Base-by-base conservation (phyloP, 2,113 vertebrate species). In the Microtus richardsoni region DNA sequence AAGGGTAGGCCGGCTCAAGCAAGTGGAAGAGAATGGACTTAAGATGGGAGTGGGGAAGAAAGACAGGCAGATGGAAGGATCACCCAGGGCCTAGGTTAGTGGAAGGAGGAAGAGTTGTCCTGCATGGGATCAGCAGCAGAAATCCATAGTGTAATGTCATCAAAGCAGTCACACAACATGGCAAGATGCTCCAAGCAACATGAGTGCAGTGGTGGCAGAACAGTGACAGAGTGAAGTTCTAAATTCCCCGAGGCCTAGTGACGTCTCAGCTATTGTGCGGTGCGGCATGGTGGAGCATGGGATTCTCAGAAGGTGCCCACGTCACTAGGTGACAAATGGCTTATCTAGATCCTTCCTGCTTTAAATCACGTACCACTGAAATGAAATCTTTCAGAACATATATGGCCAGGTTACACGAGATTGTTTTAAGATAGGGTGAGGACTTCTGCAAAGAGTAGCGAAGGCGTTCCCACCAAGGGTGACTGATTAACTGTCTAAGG, bases 221-320 rank as follows among this genome's bases (percentile, higher is more conserved):
- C 39, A 24, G 1, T 12, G 36, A 78, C 14, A 13, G 6, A 44
- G 19, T 17, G 14, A 19, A 41, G 26, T 75, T 68, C 22, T 41
- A 24, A n/a, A n/a, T 12, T 36, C 19, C 4, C 41, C 22, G 4
- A 4, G 3, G 7, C 52, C 33, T 30, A 10, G 41, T 7, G 26
- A 12, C 0, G 2, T 36, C 12, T 7, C 3, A 3, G 26, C 5
- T 12, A 62, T 7, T 2, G 5, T 3, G 4, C 1, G 7, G 44
- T 10, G 7, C 2, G 5, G 58, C 58, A 7, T 58, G 58, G 58
- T 58, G 58, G 58, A 58, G 19, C 82, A 26, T 0, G 17, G 39
- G 19, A 26, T 52, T 33, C 54, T 75, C 78, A 89, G 64, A n/a
- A 74, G 6, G 19, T 16, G 26, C 14, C 28, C 7, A 16, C 0